Conservation (phyloP, 2,113 vertebrate species). For the Cololabis saira region DNA sequence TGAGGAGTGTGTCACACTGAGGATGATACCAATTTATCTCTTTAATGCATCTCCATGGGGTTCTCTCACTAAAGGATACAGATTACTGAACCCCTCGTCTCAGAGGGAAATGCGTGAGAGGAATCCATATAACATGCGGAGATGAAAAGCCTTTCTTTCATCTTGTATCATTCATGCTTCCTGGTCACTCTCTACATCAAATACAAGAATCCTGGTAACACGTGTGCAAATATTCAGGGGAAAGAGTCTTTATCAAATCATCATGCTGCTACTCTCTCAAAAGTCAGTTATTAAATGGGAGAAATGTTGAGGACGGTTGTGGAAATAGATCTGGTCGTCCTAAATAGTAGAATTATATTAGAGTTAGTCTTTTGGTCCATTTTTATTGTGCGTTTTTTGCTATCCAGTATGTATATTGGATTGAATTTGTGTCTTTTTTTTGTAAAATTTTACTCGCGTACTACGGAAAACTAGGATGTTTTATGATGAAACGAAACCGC, state of each 20-base stretch:
- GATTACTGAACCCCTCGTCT: constrained; percentile 82
- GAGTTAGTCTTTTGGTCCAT: neutral
- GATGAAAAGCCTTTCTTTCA: constrained; percentile 68
- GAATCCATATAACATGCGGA: constrained; percentile 75
- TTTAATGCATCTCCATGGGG: constrained; percentile 87
- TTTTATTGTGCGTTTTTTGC: neutral
- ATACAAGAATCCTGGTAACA: constrained; percentile 36
- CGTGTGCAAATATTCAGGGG: constrained; percentile 7
- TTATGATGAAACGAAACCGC: constrained; percentile 1
- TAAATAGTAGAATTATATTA: too few relatives aligned
- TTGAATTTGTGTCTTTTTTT: neutral
- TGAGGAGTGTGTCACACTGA: constrained; percentile 85
- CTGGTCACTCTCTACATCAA: constrained; percentile 58
- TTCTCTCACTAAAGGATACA: constrained; percentile 84
- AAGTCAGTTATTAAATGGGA: neutral
- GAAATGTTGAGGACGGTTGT: neutral
- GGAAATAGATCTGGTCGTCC: neutral
- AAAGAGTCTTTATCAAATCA: too few relatives aligned
- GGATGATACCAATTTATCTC: constrained; percentile 88
- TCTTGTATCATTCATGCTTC: constrained; percentile 70
- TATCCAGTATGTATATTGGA: neutral
- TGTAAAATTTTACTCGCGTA: neutral
- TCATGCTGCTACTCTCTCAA: too few relatives aligned
- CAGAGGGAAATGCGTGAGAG: constrained; percentile 78
- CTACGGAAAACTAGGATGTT: neutral